Evolutionary conservation across 1,140 invertebrate genomes (phyloP).

Genomic region (Brachionus paranguensis): DNA sequence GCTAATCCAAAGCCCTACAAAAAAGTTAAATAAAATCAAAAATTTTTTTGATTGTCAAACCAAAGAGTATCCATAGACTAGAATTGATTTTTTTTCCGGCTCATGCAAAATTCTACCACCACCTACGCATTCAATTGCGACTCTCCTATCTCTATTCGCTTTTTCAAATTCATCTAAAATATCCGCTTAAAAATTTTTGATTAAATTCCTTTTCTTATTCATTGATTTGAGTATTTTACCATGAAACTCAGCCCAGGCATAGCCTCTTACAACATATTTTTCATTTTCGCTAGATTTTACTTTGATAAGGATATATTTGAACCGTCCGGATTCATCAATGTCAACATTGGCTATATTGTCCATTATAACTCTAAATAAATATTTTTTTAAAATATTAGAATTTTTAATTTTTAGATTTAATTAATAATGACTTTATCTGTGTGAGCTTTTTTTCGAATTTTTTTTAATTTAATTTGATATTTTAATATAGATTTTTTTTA

Average conservation of each 20-base stretch:
- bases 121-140: slow-evolving; percentile 69
- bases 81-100: slow-evolving; percentile 65
- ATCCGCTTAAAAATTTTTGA: slow-evolving; percentile 57
- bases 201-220: background rate
- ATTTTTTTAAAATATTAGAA: too few relatives aligned
- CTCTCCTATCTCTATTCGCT: slow-evolving; percentile 56
- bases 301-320: slow-evolving; percentile 34
- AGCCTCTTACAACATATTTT: slow-evolving; percentile 70
- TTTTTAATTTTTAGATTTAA: too few relatives aligned
- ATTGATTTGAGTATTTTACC: slow-evolving; percentile 55
- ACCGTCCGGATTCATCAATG: background rate
- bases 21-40: background rate
- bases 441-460: too few relatives aligned
- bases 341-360: background rate
- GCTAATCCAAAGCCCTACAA: slow-evolving; percentile 72
- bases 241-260: slow-evolving; percentile 65
- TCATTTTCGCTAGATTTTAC: slow-evolving; percentile 51
- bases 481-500: too few relatives aligned
- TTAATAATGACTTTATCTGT: background rate
- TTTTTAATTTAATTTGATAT: too few relatives aligned
- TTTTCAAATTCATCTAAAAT: slow-evolving; percentile 64
- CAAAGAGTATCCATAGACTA: slow-evolving; percentile 81
- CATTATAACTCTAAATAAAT: background rate
- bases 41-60: slow-evolving; percentile 51
- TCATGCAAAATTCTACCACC: slow-evolving; percentile 77